A percentile compares a stretch with the other conserved stretches of the same genome.
Evolutionary conservation across 2,888 invertebrate genomes (phyloP).

Genomic region (Anorthoa munda): DNA sequence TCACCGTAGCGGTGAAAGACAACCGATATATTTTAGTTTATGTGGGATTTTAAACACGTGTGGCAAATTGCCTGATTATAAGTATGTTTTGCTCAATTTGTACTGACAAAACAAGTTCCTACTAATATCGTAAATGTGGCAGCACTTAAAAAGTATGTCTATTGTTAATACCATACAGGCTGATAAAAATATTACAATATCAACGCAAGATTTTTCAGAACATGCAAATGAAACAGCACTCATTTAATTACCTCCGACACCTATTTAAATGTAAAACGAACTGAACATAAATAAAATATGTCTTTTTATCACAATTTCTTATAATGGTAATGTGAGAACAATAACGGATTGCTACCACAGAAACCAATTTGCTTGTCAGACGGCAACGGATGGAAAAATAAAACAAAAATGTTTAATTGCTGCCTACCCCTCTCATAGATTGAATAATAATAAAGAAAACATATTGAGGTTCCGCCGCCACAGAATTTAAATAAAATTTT

Average conservation of each 20-base stretch:
- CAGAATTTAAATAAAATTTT: too few species aligned
- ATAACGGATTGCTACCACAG: constrained; percentile 65
- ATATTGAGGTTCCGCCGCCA: constrained; percentile 59
- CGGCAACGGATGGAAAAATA: constrained; percentile 30
- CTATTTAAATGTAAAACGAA: constrained; percentile 36
- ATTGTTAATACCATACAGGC: too few species aligned
- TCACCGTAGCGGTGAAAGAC: too few species aligned
- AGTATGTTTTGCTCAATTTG: too few species aligned
- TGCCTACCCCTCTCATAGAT: constrained; percentile 59
- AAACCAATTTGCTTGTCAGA: constrained; percentile 64
- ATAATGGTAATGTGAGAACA: constrained; percentile 61
- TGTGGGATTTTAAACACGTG: too few species aligned
- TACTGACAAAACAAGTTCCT: too few species aligned
- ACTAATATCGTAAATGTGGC: too few species aligned
- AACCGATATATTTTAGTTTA: too few species aligned
- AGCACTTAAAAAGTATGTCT: too few species aligned
- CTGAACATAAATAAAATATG: constrained; percentile 43
- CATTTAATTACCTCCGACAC: constrained; percentile 25
- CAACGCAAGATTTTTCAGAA: neutral
- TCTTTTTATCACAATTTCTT: constrained; percentile 46
- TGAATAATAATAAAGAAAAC: constrained; percentile 63
- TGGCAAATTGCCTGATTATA: too few species aligned
- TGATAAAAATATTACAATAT: too few species aligned
- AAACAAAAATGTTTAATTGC: constrained; percentile 65
- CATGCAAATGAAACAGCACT: constrained; percentile 21